A percentile compares a stretch with the other conserved stretches of the same genome.
These are phyloP conservation scores for Ophioderma brevispina DNA, from an alignment of 35 echinoderm and acorn worm species.

Conservation along the genomic window DNA sequence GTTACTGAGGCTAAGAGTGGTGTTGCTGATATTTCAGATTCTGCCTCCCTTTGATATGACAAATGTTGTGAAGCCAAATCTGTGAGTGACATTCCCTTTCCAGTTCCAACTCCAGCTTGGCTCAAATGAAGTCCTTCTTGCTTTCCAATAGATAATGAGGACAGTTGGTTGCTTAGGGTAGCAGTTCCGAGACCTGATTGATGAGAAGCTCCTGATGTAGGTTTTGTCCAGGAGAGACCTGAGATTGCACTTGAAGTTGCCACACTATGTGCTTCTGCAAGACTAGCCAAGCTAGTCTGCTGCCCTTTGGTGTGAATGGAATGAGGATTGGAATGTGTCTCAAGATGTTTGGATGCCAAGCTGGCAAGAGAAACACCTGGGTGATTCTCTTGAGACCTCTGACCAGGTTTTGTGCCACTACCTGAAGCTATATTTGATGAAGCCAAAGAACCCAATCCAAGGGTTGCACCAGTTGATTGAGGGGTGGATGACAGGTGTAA, in stretches of 20 bases:
- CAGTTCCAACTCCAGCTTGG: background rate
- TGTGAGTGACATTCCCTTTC: slow-evolving; percentile 6
- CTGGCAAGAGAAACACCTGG: background rate
- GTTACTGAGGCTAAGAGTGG: no score
- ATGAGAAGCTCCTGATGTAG: background rate
- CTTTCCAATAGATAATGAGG: background rate
- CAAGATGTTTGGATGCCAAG: background rate
- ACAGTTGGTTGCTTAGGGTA: background rate
- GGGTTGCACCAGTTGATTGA: background rate
- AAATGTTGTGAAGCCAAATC: slow-evolving; percentile 27
- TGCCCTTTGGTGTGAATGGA: background rate
- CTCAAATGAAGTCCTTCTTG: background rate
- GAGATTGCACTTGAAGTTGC: background rate
- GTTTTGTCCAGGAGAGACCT: background rate
- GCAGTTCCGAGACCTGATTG: background rate
- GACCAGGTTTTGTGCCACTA: no score
- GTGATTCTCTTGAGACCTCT: no score
- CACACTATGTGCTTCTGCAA: background rate
- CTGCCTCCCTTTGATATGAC: background rate
- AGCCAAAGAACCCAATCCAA: background rate
- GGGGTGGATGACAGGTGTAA: no score
- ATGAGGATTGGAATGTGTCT: background rate
- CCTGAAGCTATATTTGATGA: background rate
- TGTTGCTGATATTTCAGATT: no score
- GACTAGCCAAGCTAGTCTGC: background rate